Base-by-base conservation (phyloP, 2,888 invertebrate genomes). In the Acrobasis repandana region DNA sequence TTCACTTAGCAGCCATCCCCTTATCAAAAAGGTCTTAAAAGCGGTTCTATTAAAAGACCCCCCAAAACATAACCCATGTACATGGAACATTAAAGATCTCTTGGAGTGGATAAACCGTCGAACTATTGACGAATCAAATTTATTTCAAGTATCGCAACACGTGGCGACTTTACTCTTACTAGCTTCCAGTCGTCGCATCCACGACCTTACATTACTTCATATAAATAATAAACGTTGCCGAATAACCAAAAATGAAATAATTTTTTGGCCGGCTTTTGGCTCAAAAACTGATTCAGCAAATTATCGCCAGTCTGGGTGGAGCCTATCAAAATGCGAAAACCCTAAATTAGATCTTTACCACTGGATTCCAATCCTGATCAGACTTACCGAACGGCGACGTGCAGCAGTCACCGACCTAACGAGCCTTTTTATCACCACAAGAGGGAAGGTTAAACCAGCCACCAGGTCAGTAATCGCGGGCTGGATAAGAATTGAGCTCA, bases 121-220 rank as follows among this genome's bases (percentile, higher is more conserved):
- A 9, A 1, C 15, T 18, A 48, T 60, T 20, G 18, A 43, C 9
- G 11, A 52, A 9, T 20, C 43, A 15, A 63, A 50, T 48, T 10
- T 65, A 6, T 64, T 61, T 46, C 63, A 66, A 46, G 18, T 66
- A n/a, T 64, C 66, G 1, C 51, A 64, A 47, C 63, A 61, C 50
- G 58, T 58, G 18, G 65, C 63, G 4, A 34, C 50, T 0, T 38
- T 72, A 5, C 60, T 74, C 3, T 46, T 74, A 0, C 47, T 71
- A 46, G 61, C 64, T 1, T 61, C 74, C 1, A 67, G 70, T 0
- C 34, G 70, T 48, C 60, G 72, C 14, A 56, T 73, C 3, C 72
- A 75, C 20, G 71, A 73, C 34, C 61, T 73, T 0, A 72, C 74
- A 0, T 58, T 73, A 0, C 56, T 73, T 1, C 48, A 48, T 10